Evolutionary conservation across 1,140 invertebrate species (phyloP), one percentile per base, ranked within the genome.

Genomic region (Bombus affinis): DNA sequence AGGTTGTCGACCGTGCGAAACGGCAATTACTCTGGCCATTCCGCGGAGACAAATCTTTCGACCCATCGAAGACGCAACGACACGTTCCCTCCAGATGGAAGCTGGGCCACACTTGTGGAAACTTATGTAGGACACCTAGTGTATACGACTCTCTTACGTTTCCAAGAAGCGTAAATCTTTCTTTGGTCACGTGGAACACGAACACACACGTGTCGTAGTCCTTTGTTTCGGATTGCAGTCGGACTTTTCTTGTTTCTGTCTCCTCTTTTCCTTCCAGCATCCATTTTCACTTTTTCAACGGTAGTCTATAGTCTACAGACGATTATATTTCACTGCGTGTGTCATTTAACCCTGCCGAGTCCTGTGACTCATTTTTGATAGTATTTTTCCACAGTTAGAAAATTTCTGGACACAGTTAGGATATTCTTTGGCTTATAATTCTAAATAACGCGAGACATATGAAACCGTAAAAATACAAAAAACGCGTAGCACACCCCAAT

Each of bases 1-100:
- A 73, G 15, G 28, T 73, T n/a, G 42, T 10, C 71, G 71, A 73
- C 39, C 71, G 71, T 73, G 71, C 71, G 71, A 73, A 73, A 73
- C 71, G 71, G 71, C 71, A 73, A 73, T 73, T 44, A 73, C 42
- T 73, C 42, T 4, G 39, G 42, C 71, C 42, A 44, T 73, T 73
- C 25, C n/a, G 71, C 71, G 42, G 71, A 28, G 71, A 73, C 71
- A 44, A 73, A 73, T 73, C 71, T 44, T 73, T 32, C 42, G n/a
- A 44, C 1, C 28, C 42, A 15, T 73, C 71, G 71, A 73, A 44
- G 71, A 32, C 28, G 42, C 28, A 73, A 73, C 68, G 47, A 73
- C 80, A 81, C 68, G 37, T 81, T 73, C 73, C 32, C 10, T 65
- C 72, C 81, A 83, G 72, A 83, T 76, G 81, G n/a, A 44, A 22